Base-by-base conservation (phyloP, 2,888 invertebrate genomes). In the Ceraclea dissimilis region DNA sequence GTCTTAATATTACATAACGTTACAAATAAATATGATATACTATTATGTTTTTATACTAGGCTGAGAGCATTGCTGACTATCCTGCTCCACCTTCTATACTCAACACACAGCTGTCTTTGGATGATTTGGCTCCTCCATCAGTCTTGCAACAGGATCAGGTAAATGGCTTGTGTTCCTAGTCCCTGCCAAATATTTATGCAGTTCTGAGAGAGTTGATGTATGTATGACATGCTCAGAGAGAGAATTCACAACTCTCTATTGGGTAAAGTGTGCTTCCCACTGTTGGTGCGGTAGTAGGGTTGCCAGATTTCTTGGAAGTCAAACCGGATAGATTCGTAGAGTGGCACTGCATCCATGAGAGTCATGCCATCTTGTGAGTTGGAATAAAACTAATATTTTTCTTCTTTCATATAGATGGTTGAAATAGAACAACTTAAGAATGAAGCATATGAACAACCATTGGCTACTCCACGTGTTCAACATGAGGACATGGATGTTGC, bases 61-160 rank as follows among this genome's bases (percentile, higher is more conserved):
- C 20, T 50, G 61, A 62, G 33, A 61, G 34, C 22, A 66, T 76
- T 46, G 34, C 72, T 1, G 77, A 78, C 65, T 77, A 77, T 65
- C 56, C 61, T 5, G 75, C 74, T 20, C 77, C 77, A 8, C 77
- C 77, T 0, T 76, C 78, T 0, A 76, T 78, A 17, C 73, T 78
- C 63, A 76, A 76, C 69, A 76, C 78, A 52, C 77, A 78, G 65
- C 69, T 78, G 58, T 77, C 78, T 2, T 68, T 78, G 13, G 78
- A 78, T 59, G 78, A 78, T 65, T 67, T 78, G 26, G 78, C 77
- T 2, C 78, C 78, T 22, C 78, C 78, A 1, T 78, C 78, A 0
- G 76, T 78, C 11, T 62, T 78, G 65, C 78, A 77, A 65, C 56
- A 71, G 1, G 76, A 77, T 61, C 49, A 49, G 20, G 49, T 49